Percentiles rank a stretch among this genome's conserved stretches.
Conservation (phyloP, 1,140 invertebrate genomes). For the Geopemphigus sp. region DNA sequence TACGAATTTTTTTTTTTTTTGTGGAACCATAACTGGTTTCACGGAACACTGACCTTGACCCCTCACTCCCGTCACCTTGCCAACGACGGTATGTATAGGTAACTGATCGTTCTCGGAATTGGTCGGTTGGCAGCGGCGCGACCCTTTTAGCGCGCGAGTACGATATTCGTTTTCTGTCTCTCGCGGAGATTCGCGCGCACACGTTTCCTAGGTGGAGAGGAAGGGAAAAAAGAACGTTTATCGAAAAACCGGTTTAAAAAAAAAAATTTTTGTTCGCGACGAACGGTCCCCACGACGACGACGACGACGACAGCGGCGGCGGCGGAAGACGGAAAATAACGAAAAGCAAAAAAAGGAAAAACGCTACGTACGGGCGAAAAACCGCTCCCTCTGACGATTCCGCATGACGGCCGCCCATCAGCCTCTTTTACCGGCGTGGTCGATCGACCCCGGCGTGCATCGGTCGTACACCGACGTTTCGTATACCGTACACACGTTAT, state of each 20-base stretch:
- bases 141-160: slow-evolving; percentile 14
- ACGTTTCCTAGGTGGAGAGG: no score
- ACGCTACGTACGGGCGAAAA: no score
- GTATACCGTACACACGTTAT: background rate
- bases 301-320: no score
- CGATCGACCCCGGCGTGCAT: background rate
- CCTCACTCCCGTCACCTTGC: slow-evolving; percentile 27
- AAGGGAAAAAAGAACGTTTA: background rate
- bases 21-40: slow-evolving; percentile 37
- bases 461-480: background rate
- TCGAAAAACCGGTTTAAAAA: slow-evolving; percentile 17
- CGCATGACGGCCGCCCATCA: no score
- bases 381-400: background rate
- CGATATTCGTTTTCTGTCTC: background rate
- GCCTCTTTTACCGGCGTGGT: background rate
- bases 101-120: slow-evolving; percentile 12
- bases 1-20: background rate
- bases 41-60: slow-evolving; percentile 43
- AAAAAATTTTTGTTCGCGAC: slow-evolving; percentile 21
- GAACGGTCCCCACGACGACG: no score
- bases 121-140: background rate
- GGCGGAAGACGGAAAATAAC: no score
- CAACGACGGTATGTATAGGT: slow-evolving; percentile 18
- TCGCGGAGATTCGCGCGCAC: no score
- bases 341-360: slow-evolving; percentile 2